Evolutionary conservation across 2,797 vertebrate genomes (phyloP), one percentile per base, ranked within the genome.

Genomic region (Ctenopoma kingsleyae): DNA sequence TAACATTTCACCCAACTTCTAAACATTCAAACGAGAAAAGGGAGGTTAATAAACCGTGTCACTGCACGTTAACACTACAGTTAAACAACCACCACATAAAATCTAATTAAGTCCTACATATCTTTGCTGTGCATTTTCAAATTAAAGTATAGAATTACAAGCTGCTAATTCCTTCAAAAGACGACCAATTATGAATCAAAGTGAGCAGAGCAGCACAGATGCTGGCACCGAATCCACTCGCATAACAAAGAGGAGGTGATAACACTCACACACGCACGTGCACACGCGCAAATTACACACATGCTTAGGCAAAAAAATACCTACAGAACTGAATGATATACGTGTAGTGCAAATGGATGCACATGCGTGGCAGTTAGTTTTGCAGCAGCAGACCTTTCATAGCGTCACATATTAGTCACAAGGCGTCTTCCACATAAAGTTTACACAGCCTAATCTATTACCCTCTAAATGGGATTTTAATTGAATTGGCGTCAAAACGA

Each of bases 401-500:
- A 61, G 81, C 76, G 67, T 89, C 87, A 76, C 85, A 82, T 91
- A 91, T 93, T 88, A 92, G 87, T 93, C 90, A 93, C 80, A 27
- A 92, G 86, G 87, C 90, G 85, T 89, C 92, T 80, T 78, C 83
- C 90, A 88, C 88, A 91, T 89, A 91, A 93, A 93, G 87, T 91
- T 91, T 90, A 95, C 89, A 54, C 89, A 50, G 89, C 86, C 93
- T 94, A 93, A 95, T 95, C 93, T 92, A 93, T 95, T 97, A 97
- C 96, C 94, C 96, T 92, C 96, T 94, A 97, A 97, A 97, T 95
- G 96, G 96, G 93, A 95, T 96, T 97, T 95, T 95, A 93, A 97
- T 95, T 97, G 96, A 98, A 97, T 95, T 94, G 92, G 95, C 96
- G 96, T 98, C 96, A 98, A 97, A 97, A 97, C 94, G 95, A 96